A percentile compares a stretch with the other conserved stretches of the same genome.
Conservation (phyloP, 2,797 vertebrate genomes). For the Neomorphus geoffroyi region DNA sequence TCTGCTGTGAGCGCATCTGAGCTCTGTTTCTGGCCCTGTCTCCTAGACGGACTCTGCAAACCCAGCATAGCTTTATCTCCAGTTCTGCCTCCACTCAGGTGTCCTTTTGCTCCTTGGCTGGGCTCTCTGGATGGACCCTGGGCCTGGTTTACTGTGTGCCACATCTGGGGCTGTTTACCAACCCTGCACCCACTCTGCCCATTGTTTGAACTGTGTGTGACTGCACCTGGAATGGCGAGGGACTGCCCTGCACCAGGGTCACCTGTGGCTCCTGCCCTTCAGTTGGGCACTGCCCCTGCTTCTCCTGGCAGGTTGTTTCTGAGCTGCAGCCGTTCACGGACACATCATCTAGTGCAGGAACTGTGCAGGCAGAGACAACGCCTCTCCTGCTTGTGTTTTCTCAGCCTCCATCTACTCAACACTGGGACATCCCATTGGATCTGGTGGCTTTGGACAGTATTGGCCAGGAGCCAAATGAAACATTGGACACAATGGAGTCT, state of each 20-base stretch:
- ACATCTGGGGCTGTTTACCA: neutral
- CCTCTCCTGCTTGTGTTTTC: neutral
- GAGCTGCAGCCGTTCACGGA: neutral
- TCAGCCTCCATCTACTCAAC: neutral
- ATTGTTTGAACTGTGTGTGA: neutral
- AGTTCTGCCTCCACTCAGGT: neutral
- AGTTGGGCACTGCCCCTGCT: neutral
- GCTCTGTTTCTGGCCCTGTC: neutral
- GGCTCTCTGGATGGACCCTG: neutral
- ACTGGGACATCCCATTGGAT: neutral
- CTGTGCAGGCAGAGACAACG: too few relatives aligned
- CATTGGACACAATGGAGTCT: neutral
- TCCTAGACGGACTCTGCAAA: neutral
- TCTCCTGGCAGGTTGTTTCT: neutral
- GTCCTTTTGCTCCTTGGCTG: neutral
- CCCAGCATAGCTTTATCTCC: neutral
- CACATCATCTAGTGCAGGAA: too few relatives aligned
- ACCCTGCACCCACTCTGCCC: neutral
- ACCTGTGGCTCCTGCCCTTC: neutral
- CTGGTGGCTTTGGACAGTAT: neutral
- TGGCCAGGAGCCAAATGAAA: neutral
- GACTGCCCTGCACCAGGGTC: too few relatives aligned
- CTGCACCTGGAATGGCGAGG: neutral
- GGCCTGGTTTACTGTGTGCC: neutral
- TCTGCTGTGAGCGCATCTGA: neutral